Evolutionary conservation across 2,113 vertebrate species (phyloP).

Genomic region (Acanthochromis polyacanthus): DNA sequence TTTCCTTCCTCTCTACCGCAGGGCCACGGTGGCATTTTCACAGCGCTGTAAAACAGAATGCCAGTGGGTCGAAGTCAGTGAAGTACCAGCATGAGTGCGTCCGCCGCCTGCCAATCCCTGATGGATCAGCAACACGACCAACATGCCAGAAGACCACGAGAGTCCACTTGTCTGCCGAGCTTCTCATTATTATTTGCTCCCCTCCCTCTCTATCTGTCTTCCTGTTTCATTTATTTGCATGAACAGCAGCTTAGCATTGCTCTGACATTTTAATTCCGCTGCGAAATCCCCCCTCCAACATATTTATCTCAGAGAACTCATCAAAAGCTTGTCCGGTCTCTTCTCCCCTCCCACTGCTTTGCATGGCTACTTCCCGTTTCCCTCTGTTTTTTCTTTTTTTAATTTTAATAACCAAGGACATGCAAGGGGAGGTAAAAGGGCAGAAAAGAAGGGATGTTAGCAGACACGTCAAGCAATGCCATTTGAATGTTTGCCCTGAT

Average conservation of each 20-base stretch:
- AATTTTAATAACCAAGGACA: constrained; percentile 60
- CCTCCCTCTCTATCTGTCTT: constrained; percentile 37
- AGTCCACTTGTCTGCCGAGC: constrained; percentile 41
- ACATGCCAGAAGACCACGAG: constrained; percentile 52
- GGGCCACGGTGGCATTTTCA: constrained; percentile 48
- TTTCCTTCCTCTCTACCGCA: not conserved
- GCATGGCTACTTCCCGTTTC: constrained; percentile 18
- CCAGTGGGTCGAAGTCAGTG: constrained; percentile 49
- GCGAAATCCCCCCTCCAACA: constrained; percentile 74
- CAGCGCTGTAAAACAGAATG: constrained; percentile 48
- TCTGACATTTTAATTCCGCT: constrained; percentile 79
- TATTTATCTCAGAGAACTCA: constrained; percentile 75
- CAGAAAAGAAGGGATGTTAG: constrained; percentile 33
- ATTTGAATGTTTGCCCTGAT: constrained; percentile 6
- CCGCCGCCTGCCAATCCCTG: constrained; percentile 50
- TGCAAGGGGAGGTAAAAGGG: constrained; percentile 33
- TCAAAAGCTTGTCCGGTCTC: constrained; percentile 69
- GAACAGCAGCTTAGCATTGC: constrained; percentile 74
- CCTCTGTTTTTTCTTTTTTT: not conserved
- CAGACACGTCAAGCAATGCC: constrained; percentile 11
- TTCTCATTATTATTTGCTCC: constrained; percentile 25
- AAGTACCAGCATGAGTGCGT: constrained; percentile 47
- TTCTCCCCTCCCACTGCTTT: constrained; percentile 45
- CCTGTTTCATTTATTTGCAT: constrained; percentile 51
- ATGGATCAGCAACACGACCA: constrained; percentile 53